Evolutionary conservation across 37 sponge, comb jelly and placozoan genomes (phyloP).

Genomic region (Spongia lamella): DNA sequence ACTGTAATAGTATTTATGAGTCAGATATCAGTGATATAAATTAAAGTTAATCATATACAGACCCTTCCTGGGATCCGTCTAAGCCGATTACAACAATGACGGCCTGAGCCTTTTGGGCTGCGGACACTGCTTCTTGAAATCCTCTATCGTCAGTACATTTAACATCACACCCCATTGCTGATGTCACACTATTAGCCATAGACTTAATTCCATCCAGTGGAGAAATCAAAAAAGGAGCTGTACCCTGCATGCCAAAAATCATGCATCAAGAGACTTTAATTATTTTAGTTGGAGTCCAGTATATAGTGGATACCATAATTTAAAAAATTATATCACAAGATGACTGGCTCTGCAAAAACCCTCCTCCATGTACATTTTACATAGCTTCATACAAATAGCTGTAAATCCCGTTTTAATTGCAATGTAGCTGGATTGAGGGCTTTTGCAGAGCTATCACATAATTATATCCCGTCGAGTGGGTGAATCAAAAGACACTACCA

Average conservation of each 20-base stretch:
- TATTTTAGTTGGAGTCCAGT: too few relatives aligned
- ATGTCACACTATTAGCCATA: slow-evolving; percentile 23
- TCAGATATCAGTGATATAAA: neutral
- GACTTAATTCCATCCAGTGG: slow-evolving; percentile 62
- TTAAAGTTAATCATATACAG: neutral
- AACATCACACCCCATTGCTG: slow-evolving; percentile 71
- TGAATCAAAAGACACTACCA: too few relatives aligned
- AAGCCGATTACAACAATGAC: slow-evolving; percentile 71
- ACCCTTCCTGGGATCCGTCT: slow-evolving; percentile 62
- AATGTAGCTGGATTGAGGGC: too few relatives aligned
- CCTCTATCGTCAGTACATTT: slow-evolving; percentile 39
- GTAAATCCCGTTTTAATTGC: too few relatives aligned
- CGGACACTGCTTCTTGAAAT: slow-evolving; percentile 59
- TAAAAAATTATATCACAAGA: neutral
- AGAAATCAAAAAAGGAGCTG: slow-evolving; percentile 75
- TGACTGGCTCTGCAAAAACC: neutral
- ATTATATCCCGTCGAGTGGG: too few relatives aligned
- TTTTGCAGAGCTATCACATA: too few relatives aligned
- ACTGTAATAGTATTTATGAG: slow-evolving; percentile 29
- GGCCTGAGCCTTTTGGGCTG: slow-evolving; percentile 56
- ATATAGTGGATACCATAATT: too few relatives aligned
- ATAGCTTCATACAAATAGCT: too few relatives aligned
- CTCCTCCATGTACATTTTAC: neutral
- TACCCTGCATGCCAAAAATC: slow-evolving; percentile 58
- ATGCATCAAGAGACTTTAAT: too few relatives aligned